A percentile compares a stretch with the other conserved stretches of the same genome.
phyloP scores from a whole-genome alignment of 2,888 invertebrate species.

The Acronicta leporina region DNA sequence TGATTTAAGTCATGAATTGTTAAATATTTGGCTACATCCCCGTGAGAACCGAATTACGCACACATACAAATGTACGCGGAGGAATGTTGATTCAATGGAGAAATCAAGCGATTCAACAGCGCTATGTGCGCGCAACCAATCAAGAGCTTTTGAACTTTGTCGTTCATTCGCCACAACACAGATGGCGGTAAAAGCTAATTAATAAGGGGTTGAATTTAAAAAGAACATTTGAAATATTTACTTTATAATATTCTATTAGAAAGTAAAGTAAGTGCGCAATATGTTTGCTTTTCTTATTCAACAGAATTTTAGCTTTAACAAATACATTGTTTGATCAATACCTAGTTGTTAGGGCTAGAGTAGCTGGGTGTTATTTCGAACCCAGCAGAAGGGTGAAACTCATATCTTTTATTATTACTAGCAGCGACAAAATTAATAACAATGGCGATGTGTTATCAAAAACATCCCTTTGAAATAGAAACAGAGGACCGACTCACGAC shows the following conservation, averaged over 20 bases:
- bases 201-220: slow-evolving; percentile 63
- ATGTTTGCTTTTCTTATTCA: neutral
- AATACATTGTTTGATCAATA: slow-evolving; percentile 39
- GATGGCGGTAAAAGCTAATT: slow-evolving; percentile 73
- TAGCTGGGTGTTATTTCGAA: slow-evolving; percentile 9
- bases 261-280: neutral
- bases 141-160: slow-evolving; percentile 79
- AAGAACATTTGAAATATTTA: slow-evolving; percentile 5
- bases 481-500: slow-evolving; percentile 88
- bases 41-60: slow-evolving; percentile 84
- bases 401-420: slow-evolving; percentile 42
- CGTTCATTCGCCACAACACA: slow-evolving; percentile 67
- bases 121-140: slow-evolving; percentile 77
- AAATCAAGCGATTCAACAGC: slow-evolving; percentile 85
- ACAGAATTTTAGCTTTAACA: neutral
- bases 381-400: slow-evolving; percentile 23
- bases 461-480: slow-evolving; percentile 86
- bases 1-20: slow-evolving; percentile 73
- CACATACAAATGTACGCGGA: slow-evolving; percentile 83
- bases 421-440: slow-evolving; percentile 47
- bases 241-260: slow-evolving; percentile 3
- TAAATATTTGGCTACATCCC: slow-evolving; percentile 54
- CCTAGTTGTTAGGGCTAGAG: neutral
- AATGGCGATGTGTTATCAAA: slow-evolving; percentile 82
- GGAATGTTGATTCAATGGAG: slow-evolving; percentile 89